Evolutionary conservation across 2,113 vertebrate species (phyloP).

Genomic region (Neolamprologus modestus): DNA sequence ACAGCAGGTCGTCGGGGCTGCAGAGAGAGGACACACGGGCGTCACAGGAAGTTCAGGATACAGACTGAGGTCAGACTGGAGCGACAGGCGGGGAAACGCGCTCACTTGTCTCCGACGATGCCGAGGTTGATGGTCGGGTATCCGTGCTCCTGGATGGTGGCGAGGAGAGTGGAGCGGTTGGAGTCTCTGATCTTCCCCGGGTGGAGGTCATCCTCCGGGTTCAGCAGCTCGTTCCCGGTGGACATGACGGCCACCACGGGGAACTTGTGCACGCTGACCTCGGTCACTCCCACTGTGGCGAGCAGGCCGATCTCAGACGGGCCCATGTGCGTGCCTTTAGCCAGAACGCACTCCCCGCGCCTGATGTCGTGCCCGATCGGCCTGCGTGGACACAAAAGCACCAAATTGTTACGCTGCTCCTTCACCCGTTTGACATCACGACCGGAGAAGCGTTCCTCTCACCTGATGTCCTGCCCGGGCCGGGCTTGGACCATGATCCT

Average conservation of each 20-base stretch:
- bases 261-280: constrained; percentile 99
- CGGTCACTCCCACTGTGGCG: constrained; percentile 95
- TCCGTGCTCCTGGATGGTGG: constrained; percentile 98
- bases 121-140: constrained; percentile 99
- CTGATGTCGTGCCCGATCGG: constrained; percentile 98
- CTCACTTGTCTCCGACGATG: constrained; percentile 98
- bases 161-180: constrained; percentile 95
- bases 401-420: neutral
- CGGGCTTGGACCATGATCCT: constrained; percentile 95
- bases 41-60: neutral
- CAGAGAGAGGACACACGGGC: constrained; percentile 3
- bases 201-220: constrained; percentile 96
- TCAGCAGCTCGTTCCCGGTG: constrained; percentile 97
- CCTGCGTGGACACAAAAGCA: constrained; percentile 62
- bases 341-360: constrained; percentile 94
- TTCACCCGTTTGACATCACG: neutral
- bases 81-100: neutral
- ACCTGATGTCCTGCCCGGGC: constrained; percentile 98
- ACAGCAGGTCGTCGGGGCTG: constrained; percentile 97
- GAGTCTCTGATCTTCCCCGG: constrained; percentile 98
- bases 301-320: constrained; percentile 96
- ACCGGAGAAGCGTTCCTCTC: neutral
- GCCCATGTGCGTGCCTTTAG: constrained; percentile 98
- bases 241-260: constrained; percentile 99
- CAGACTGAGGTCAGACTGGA: neutral